A percentile compares a stretch with the other conserved stretches of the same genome.
Conservation (phyloP, 2,113 vertebrate genomes). For the Hylia prasina region DNA sequence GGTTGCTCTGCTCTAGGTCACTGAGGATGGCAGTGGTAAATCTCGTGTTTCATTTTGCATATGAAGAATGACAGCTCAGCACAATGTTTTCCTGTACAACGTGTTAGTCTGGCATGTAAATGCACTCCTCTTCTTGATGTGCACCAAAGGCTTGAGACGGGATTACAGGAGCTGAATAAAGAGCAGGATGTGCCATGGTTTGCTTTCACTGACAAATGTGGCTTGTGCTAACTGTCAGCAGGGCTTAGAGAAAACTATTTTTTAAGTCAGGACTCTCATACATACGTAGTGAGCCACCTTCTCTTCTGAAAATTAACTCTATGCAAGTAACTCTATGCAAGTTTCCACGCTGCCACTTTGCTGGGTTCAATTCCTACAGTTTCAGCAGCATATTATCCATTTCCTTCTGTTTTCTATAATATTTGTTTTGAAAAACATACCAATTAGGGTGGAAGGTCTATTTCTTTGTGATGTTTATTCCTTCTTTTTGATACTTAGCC, state of each 20-base stretch:
- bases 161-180: constrained; percentile 43
- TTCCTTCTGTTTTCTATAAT: neutral
- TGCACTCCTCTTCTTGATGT: neutral
- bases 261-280: neutral
- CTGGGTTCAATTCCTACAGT: neutral
- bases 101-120: neutral
- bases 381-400: neutral
- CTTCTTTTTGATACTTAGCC: neutral
- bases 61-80: neutral
- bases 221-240: neutral
- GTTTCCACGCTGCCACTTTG: neutral
- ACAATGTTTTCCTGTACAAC: neutral
- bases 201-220: neutral
- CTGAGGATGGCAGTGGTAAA: neutral
- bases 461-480: neutral
- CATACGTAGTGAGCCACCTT: neutral
- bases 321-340: neutral
- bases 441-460: neutral
- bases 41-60: neutral
- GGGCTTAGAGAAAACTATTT: neutral
- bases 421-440: neutral
- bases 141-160: neutral
- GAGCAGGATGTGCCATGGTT: neutral
- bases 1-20: neutral
- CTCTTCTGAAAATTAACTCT: neutral